phyloP scores from a whole-genome alignment of 2,113 vertebrate genomes.

The Sander lucioperca region DNA sequence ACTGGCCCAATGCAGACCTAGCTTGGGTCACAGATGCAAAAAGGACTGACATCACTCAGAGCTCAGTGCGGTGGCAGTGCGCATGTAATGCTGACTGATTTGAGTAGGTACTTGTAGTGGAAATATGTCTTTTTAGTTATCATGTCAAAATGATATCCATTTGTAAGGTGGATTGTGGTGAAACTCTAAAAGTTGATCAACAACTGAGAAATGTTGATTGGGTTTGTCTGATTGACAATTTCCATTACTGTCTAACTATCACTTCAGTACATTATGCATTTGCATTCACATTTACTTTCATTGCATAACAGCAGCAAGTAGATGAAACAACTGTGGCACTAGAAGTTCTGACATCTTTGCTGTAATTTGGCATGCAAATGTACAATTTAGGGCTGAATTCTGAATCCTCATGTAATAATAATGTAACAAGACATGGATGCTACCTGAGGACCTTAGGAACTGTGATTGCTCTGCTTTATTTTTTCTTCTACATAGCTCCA shows the following conservation, averaged over 20 bases:
- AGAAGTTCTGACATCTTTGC: not conserved
- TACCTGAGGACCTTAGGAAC: not conserved
- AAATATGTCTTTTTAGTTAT: not conserved
- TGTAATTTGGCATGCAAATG: not conserved
- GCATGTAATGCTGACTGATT: slow-evolving; percentile 5
- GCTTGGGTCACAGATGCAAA: not conserved
- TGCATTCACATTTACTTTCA: not conserved
- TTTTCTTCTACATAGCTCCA: not conserved
- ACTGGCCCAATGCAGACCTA: not conserved
- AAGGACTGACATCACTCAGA: not conserved
- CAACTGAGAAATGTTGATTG: not conserved
- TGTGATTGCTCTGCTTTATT: not conserved
- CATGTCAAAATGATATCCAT: not conserved
- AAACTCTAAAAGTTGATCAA: not conserved
- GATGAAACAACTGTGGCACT: not conserved
- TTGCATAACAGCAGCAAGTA: too few species aligned
- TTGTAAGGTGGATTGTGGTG: not conserved
- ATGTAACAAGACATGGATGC: not conserved
- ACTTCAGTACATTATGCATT: not conserved
- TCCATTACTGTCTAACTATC: not conserved
- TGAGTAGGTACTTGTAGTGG: slow-evolving; percentile 11
- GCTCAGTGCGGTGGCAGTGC: not conserved
- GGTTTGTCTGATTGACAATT: not conserved
- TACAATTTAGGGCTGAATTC: not conserved
- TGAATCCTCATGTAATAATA: not conserved